Evolutionary conservation across 2,888 invertebrate genomes (phyloP).

Genomic region (Osedax fenrisi): DNA sequence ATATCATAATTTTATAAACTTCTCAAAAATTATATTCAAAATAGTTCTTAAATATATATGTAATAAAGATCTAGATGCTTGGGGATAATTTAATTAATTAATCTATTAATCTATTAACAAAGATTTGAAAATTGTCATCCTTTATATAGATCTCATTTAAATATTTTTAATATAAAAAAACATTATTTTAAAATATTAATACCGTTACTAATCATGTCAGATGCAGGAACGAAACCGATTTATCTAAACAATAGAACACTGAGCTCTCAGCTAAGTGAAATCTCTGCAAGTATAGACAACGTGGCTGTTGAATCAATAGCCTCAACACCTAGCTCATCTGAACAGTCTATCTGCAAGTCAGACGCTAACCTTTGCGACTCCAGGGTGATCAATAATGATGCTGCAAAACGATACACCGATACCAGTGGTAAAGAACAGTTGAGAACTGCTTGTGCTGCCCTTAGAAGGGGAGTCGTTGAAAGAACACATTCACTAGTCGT

Average conservation of each 20-base stretch:
- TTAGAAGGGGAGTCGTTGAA: background rate
- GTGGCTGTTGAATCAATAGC: background rate
- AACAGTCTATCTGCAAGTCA: background rate
- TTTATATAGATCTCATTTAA: too few species aligned
- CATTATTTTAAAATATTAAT: too few species aligned
- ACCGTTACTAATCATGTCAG: background rate
- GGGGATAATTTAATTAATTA: too few species aligned
- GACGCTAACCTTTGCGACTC: background rate
- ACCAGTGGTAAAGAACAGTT: background rate
- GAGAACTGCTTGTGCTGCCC: background rate
- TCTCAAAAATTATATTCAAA: too few species aligned
- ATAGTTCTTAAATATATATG: too few species aligned
- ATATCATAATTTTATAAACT: too few species aligned
- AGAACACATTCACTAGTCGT: background rate
- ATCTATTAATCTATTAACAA: too few species aligned
- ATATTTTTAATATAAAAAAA: too few species aligned
- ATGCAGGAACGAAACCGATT: background rate
- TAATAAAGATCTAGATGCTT: too few species aligned
- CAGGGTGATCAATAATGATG: background rate
- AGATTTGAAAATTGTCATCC: too few species aligned
- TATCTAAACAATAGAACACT: background rate
- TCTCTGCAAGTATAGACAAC: too few species aligned
- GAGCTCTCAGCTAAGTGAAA: too few species aligned
- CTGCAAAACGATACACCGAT: background rate
- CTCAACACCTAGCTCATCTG: background rate